Evolutionary conservation across 2,888 invertebrate species (phyloP).

Genomic region (Zygogramma bicolorata): DNA sequence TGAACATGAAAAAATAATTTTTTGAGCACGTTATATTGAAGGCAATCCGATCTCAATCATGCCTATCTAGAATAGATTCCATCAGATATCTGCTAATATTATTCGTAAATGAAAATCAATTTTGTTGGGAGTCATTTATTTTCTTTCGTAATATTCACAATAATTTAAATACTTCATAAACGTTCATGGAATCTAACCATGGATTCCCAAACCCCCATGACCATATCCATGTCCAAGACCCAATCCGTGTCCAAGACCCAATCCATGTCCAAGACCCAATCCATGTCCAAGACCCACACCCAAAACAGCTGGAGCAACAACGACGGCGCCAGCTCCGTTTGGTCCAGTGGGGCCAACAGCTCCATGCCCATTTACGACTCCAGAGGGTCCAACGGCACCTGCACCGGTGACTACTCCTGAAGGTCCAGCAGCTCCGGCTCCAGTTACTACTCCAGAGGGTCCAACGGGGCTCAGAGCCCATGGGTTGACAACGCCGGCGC

Average conservation of each 20-base stretch:
- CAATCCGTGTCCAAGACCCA: constrained; percentile 13
- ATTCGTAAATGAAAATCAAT: background rate
- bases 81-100: too few species aligned
- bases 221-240: background rate
- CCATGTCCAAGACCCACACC: constrained; percentile 14
- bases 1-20: too few species aligned
- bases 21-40: too few species aligned
- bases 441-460: constrained; percentile 32
- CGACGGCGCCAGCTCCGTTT: constrained; percentile 36
- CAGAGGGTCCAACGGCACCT: constrained; percentile 32
- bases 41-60: too few species aligned
- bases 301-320: background rate
- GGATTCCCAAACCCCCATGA: constrained; percentile 3
- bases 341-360: constrained; percentile 45
- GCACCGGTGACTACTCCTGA: constrained; percentile 25
- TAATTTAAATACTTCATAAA: background rate
- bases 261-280: background rate
- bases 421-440: constrained; percentile 25
- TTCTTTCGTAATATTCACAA: background rate
- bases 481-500: constrained; percentile 18
- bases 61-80: too few species aligned
- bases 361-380: constrained; percentile 44
- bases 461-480: constrained; percentile 23
- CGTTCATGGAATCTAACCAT: background rate
- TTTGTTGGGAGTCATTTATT: background rate